These are phyloP conservation scores for Plectrocnemia conspersa DNA, from an alignment of 1,140 invertebrate genomes.

Conservation along the genomic window DNA sequence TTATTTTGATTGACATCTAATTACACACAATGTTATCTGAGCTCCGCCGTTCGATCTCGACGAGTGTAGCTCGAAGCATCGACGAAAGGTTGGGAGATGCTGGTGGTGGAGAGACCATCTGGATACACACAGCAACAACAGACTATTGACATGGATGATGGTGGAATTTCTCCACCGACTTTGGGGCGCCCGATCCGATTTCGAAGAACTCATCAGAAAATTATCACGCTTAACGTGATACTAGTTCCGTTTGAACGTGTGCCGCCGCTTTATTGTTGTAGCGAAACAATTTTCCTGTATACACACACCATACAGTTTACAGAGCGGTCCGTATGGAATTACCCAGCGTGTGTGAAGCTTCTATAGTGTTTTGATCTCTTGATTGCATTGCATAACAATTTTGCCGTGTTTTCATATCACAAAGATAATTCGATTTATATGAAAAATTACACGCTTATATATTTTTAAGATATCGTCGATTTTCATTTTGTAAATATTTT, in stretches of 20 bases:
- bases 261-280: too few species aligned
- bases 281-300: too few species aligned
- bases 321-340: too few species aligned
- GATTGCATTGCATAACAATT: too few species aligned
- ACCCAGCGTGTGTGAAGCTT: too few species aligned
- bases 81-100: not conserved
- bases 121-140: slow-evolving; percentile 14
- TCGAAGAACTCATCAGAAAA: not conserved
- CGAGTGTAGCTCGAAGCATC: not conserved
- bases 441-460: too few species aligned
- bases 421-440: too few species aligned
- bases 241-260: not conserved
- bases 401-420: too few species aligned
- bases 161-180: slow-evolving; percentile 7
- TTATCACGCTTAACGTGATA: not conserved
- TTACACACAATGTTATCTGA: slow-evolving; percentile 24
- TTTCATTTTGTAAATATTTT: too few species aligned
- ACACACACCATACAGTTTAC: too few species aligned
- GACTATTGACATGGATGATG: slow-evolving; percentile 18
- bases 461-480: too few species aligned
- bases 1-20: slow-evolving; percentile 29
- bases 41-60: slow-evolving; percentile 9
- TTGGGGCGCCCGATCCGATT: slow-evolving; percentile 7
- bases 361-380: too few species aligned
- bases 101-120: not conserved